A percentile compares a stretch with the other conserved stretches of the same genome.
Conservation (phyloP, 2,113 vertebrate species). For the Suricata suricatta region DNA sequence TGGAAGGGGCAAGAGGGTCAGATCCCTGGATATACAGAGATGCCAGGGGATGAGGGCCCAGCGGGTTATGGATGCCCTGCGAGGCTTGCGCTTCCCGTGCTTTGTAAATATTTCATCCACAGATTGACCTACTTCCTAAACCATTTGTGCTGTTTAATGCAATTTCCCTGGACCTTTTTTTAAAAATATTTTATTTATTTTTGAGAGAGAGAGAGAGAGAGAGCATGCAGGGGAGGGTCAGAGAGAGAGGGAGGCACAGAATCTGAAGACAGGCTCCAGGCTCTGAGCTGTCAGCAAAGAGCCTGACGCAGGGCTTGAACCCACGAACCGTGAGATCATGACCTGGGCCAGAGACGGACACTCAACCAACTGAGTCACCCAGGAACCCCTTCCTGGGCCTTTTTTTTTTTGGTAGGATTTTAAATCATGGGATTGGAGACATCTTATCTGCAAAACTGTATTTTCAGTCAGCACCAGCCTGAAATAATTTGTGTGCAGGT, state of each 20-base stretch:
- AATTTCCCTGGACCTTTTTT: background rate
- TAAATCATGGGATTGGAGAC: background rate
- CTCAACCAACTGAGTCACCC: too few relatives aligned
- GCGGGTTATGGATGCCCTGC: rapidly evolving
- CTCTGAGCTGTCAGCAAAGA: too few relatives aligned
- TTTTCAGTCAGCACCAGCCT: background rate
- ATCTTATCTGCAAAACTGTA: background rate
- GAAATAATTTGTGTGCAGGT: background rate
- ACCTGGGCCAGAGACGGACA: too few relatives aligned
- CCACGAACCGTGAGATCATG: too few relatives aligned
- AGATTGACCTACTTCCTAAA: background rate
- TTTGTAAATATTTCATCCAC: background rate
- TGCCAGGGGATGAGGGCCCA: background rate
- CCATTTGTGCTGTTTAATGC: background rate
- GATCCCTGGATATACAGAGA: background rate
- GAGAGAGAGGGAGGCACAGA: too few relatives aligned
- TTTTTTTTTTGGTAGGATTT: constrained; percentile 29
- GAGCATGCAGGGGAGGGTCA: too few relatives aligned
- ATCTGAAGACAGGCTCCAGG: too few relatives aligned
- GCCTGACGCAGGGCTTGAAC: too few relatives aligned
- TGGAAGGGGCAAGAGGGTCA: background rate
- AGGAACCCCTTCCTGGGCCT: too few relatives aligned
- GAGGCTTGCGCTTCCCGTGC: background rate
- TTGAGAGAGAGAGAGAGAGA: too few relatives aligned
- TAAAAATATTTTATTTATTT: too few relatives aligned